phyloP scores from a whole-genome alignment of 2,888 invertebrate species.

The Polyommatus icarus region DNA sequence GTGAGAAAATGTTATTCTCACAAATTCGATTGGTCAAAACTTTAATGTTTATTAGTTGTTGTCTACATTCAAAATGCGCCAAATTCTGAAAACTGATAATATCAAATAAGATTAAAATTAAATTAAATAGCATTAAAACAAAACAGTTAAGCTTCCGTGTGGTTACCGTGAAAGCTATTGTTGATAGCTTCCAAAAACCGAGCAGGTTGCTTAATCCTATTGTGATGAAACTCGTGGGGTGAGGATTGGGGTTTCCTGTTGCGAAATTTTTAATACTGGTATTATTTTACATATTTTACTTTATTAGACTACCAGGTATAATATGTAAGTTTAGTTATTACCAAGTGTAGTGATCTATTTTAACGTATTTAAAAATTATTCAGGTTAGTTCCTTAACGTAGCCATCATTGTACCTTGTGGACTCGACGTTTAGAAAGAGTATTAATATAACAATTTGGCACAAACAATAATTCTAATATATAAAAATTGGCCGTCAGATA shows the following conservation, averaged over 20 bases:
- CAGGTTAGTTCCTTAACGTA: too few species aligned
- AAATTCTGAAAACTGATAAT: neutral
- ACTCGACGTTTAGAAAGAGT: too few species aligned
- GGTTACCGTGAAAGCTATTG: neutral
- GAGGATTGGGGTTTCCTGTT: neutral
- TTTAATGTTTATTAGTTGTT: neutral
- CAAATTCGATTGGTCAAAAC: too few species aligned
- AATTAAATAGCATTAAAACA: neutral
- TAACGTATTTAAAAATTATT: too few species aligned
- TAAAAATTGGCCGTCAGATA: too few species aligned
- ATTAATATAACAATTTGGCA: too few species aligned
- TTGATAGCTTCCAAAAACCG: neutral
- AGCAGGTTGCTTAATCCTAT: neutral
- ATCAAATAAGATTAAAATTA: neutral
- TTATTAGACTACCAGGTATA: too few species aligned
- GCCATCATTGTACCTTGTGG: too few species aligned
- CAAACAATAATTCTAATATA: too few species aligned
- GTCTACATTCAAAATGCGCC: neutral
- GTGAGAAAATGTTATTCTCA: too few species aligned
- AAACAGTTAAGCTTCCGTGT: conserved; percentile 3
- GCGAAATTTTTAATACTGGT: neutral
- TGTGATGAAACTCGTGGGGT: neutral
- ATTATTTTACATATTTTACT: neutral
- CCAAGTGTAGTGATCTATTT: too few species aligned
- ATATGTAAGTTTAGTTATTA: too few species aligned